Conservation (phyloP, 2,888 invertebrate genomes). For the Plagiodera versicolora region DNA sequence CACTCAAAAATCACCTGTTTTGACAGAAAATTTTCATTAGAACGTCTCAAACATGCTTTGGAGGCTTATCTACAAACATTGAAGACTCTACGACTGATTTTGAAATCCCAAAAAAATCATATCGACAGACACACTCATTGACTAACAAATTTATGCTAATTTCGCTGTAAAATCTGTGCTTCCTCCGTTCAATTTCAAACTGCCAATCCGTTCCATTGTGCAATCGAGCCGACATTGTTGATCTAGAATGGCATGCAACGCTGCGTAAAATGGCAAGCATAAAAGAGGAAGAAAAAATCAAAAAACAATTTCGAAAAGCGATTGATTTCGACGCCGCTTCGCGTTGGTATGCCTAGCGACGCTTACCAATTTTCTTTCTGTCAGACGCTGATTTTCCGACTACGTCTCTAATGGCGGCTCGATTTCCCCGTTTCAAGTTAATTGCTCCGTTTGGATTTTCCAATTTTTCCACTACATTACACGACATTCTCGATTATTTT, state of each 20-base stretch:
- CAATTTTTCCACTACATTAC: background rate
- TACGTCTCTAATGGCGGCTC: background rate
- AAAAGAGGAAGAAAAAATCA: background rate
- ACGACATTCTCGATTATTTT: background rate
- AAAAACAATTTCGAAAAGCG: slow-evolving; percentile 29
- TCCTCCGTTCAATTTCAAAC: slow-evolving; percentile 11
- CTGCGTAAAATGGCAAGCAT: slow-evolving; percentile 15
- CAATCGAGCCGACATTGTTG: background rate
- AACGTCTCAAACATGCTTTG: too few species aligned
- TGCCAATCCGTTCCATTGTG: slow-evolving; percentile 3
- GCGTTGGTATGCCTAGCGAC: slow-evolving; percentile 22
- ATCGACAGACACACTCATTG: too few species aligned
- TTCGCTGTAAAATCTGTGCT: background rate
- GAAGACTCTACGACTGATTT: too few species aligned
- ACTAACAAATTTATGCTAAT: too few species aligned
- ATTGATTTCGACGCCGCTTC: slow-evolving; percentile 28
- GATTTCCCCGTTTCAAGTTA: slow-evolving; percentile 10
- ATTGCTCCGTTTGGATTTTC: slow-evolving; percentile 7
- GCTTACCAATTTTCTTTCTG: slow-evolving; percentile 28
- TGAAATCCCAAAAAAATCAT: too few species aligned
- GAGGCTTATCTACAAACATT: too few species aligned
- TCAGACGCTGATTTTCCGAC: slow-evolving; percentile 4
- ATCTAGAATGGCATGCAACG: background rate
- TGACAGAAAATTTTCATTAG: too few species aligned
- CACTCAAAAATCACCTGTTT: too few species aligned